Percentiles rank a stretch among this genome's conserved stretches.
phyloP scores from a whole-genome alignment of 2,113 vertebrate species.

The Nesogale talazaci region DNA sequence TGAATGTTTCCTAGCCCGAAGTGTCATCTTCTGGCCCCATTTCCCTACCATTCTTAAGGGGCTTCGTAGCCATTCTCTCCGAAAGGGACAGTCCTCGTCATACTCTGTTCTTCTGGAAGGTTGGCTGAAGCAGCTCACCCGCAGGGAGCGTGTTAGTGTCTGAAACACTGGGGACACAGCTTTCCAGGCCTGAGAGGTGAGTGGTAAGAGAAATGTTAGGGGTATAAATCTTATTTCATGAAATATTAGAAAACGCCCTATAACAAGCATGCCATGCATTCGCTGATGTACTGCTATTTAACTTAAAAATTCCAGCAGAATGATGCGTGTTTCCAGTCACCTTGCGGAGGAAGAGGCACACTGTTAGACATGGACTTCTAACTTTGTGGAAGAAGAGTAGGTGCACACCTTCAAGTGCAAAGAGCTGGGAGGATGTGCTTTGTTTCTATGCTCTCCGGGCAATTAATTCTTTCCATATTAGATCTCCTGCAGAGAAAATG shows the following conservation, averaged over 20 bases:
- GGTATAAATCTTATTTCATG: neutral
- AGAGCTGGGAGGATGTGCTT: constrained; percentile 26
- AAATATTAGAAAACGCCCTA: neutral
- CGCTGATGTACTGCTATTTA: neutral
- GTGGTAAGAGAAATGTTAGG: neutral
- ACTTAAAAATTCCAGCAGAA: constrained; percentile 17
- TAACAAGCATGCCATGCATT: neutral
- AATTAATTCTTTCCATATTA: constrained; percentile 72
- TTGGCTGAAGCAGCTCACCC: too few relatives aligned
- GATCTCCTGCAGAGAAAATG: constrained; percentile 37
- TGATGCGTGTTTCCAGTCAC: neutral
- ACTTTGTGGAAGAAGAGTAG: constrained; percentile 14
- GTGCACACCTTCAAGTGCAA: neutral
- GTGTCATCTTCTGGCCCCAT: too few relatives aligned
- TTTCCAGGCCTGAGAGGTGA: too few relatives aligned
- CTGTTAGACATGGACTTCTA: constrained; percentile 2
- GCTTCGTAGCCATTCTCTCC: too few relatives aligned
- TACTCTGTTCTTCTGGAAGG: too few relatives aligned
- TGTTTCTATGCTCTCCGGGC: constrained; percentile 3
- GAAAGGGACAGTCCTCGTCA: too few relatives aligned
- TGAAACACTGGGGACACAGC: too few relatives aligned
- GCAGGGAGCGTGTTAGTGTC: too few relatives aligned
- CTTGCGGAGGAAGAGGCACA: neutral
- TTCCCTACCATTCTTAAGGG: too few relatives aligned
- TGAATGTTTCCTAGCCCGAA: too few relatives aligned